Evolutionary conservation across 2,888 invertebrate genomes (phyloP).

Genomic region (Chloromyia formosa): DNA sequence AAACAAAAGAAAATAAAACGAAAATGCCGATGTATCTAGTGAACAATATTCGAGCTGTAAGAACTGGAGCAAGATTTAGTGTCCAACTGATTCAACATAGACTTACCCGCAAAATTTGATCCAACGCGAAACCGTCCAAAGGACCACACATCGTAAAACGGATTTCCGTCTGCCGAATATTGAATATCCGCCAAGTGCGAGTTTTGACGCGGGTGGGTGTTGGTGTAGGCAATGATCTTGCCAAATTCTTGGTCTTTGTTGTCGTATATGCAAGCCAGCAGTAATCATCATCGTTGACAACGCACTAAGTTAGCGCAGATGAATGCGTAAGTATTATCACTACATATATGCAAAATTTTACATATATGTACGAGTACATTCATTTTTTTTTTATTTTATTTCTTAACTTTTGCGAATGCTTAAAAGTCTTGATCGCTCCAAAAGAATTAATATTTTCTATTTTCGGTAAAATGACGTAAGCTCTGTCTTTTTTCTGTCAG

Average conservation of each 20-base stretch:
- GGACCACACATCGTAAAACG: constrained; percentile 8
- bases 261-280: neutral
- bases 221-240: constrained; percentile 6
- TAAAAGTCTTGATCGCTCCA: constrained; percentile 26
- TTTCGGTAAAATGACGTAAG: constrained; percentile 46
- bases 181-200: neutral
- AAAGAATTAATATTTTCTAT: constrained; percentile 42
- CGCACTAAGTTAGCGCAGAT: constrained; percentile 7
- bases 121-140: constrained; percentile 10
- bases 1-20: neutral
- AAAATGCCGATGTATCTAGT: neutral
- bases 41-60: neutral
- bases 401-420: constrained; percentile 24
- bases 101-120: neutral
- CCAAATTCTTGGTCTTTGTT: neutral
- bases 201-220: neutral
- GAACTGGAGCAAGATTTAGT: neutral
- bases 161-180: constrained; percentile 25
- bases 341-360: constrained; percentile 10
- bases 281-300: constrained; percentile 7
- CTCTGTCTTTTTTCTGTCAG: constrained; percentile 17
- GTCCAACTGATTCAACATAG: neutral
- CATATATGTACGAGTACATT: too few relatives aligned
- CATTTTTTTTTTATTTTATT: constrained; percentile 16
- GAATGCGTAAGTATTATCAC: constrained; percentile 25